A percentile compares a stretch with the other conserved stretches of the same genome.
These are phyloP conservation scores for Cephus spinipes DNA, from an alignment of 2,888 invertebrate genomes.

Conservation along the genomic window DNA sequence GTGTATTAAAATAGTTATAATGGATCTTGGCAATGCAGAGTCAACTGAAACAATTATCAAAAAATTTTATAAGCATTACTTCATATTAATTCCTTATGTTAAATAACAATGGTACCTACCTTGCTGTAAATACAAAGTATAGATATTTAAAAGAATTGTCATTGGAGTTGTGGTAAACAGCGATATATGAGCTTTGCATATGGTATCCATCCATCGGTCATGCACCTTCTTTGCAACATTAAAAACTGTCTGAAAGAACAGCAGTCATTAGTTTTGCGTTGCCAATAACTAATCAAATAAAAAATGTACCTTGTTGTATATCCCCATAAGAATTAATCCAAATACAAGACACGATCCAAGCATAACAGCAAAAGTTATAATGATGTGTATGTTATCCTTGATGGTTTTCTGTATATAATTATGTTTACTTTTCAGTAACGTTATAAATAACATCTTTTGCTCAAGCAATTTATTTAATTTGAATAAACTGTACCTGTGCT, in stretches of 20 bases:
- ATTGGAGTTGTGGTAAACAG: slow-evolving; percentile 69
- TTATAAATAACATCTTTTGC: neutral
- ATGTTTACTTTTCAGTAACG: neutral
- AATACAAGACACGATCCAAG: slow-evolving; percentile 38
- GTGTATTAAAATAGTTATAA: slow-evolving; percentile 71
- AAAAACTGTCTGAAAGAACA: slow-evolving; percentile 54
- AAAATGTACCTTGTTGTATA: slow-evolving; percentile 39
- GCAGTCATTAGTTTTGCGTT: neutral
- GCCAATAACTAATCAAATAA: neutral
- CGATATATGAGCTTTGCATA: slow-evolving; percentile 67
- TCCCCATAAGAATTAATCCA: slow-evolving; percentile 33
- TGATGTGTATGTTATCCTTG: slow-evolving; percentile 30
- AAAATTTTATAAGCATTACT: neutral
- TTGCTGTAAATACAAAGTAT: slow-evolving; percentile 71
- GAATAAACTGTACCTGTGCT: slow-evolving; percentile 28
- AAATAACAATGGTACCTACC: slow-evolving; percentile 50
- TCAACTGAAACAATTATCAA: slow-evolving; percentile 65
- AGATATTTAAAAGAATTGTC: slow-evolving; percentile 69
- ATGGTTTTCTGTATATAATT: slow-evolving; percentile 33
- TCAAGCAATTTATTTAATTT: neutral
- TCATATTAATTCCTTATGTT: slow-evolving; percentile 2
- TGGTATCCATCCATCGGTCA: slow-evolving; percentile 65
- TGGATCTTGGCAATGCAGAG: slow-evolving; percentile 68
- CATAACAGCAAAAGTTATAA: slow-evolving; percentile 35
- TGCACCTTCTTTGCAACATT: slow-evolving; percentile 70